A percentile compares a stretch with the other conserved stretches of the same genome.
phyloP scores from a whole-genome alignment of 2,888 invertebrate genomes.

The Diaprepes abbreviatus region DNA sequence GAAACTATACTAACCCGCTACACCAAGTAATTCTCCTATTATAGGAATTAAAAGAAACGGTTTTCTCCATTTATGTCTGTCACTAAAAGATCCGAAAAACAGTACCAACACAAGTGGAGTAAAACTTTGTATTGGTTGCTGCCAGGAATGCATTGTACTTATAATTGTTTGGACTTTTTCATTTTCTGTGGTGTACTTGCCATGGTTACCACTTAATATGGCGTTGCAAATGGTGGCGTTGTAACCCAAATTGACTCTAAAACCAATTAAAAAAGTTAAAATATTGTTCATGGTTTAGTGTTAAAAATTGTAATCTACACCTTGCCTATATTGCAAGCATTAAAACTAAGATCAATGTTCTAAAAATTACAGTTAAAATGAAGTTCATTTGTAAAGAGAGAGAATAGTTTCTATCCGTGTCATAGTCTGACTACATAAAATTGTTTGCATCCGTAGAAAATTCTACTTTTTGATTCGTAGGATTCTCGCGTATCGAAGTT shows the following conservation, averaged over 20 bases:
- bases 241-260: conserved; percentile 68
- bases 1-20: conserved; percentile 61
- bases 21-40: conserved; percentile 66
- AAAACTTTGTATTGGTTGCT: conserved; percentile 60
- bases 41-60: conserved; percentile 65
- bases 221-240: conserved; percentile 69
- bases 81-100: conserved; percentile 65
- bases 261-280: conserved; percentile 1
- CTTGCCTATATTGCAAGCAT: too few species aligned
- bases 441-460: too few species aligned
- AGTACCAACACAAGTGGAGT: conserved; percentile 62
- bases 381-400: too few species aligned
- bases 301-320: too few species aligned
- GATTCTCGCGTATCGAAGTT: too few species aligned
- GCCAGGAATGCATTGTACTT: conserved; percentile 66
- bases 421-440: too few species aligned
- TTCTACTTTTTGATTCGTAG: too few species aligned
- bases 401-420: too few species aligned
- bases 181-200: conserved; percentile 65
- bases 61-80: conserved; percentile 64
- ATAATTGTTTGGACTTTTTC: conserved; percentile 67
- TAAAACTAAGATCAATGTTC: too few species aligned
- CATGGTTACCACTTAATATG: conserved; percentile 62
- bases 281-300: too few species aligned
- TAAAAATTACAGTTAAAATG: too few species aligned